Base-by-base conservation (phyloP, 1,140 invertebrate genomes). In the Sminthurinus signatus region DNA sequence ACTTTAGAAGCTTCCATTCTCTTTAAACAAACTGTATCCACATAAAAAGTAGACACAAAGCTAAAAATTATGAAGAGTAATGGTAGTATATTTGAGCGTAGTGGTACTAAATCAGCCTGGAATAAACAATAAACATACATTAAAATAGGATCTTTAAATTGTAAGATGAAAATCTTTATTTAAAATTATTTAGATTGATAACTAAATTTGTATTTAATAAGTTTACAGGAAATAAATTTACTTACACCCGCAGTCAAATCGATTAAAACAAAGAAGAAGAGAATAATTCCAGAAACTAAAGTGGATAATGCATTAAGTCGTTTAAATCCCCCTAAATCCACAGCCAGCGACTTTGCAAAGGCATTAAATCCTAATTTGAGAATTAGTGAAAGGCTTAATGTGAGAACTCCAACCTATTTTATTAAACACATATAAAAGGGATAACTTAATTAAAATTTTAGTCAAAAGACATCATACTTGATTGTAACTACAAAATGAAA, bases 31-130 rank as follows among this genome's bases (percentile, higher is more conserved):
- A 69, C 62, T 14, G 27, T 51, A 57, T 72, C 72, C 23, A 72
- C 58, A 51, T 73, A 73, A 46, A 68, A 71, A 31, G 62, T 59
- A 25, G 68, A 4, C 17, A 72, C 61, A 42, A 72, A 69, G 60
- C 69, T 62, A 50, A 72, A 36, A 46, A 62, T 36, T 28, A 70
- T 48, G 23, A 66, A 64, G 1, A 44, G 5, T 25, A 70, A 25
- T 1, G 42, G 39, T 4, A 67, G 28, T 32, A 64, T 29, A 31
- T 62, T 70, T 39, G 52, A 36, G 29, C 61, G 44, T 15, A 70
- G 12, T 15, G 64, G 58, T n/a, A 63, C 63, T 28, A 69, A 27
- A 21, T 62, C 61, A 4, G 60, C 60, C 67, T 69, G 46, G 25
- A 63, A 57, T 25, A 28, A 15, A 48, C 21, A 57, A 57, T 42